A percentile compares a stretch with the other conserved stretches of the same genome.
phyloP scores from a whole-genome alignment of 2,888 invertebrate species.

The Scelioninae gen. 1 region DNA sequence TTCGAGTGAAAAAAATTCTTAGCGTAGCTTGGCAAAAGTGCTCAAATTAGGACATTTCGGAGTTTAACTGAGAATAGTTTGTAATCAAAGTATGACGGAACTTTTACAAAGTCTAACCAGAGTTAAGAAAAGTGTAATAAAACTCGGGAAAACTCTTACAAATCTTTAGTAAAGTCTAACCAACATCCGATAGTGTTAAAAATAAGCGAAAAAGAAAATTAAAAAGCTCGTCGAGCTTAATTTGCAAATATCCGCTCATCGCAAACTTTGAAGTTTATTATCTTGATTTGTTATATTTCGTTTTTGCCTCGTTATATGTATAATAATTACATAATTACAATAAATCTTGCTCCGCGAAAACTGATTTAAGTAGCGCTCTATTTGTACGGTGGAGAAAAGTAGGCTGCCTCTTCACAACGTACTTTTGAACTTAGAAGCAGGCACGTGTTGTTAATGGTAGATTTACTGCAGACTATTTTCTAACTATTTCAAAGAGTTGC shows the following conservation, averaged over 20 bases:
- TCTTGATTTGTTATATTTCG: neutral
- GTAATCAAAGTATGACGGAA: conserved; percentile 43
- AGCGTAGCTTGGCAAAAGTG: conserved; percentile 1
- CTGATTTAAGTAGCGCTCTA: conserved; percentile 28
- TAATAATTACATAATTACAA: conserved; percentile 20
- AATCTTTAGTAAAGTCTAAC: conserved; percentile 38
- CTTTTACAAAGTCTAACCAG: conserved; percentile 44
- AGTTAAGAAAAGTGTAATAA: conserved; percentile 55
- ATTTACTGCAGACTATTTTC: conserved; percentile 59
- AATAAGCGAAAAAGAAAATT: conserved; percentile 8
- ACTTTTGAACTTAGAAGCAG: conserved; percentile 50
- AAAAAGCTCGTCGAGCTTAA: conserved; percentile 8
- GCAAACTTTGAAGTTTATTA: conserved; percentile 21
- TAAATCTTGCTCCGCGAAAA: conserved; percentile 20
- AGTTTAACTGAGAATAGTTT: conserved; percentile 46
- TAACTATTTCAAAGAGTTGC: conserved; percentile 57
- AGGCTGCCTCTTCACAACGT: conserved; percentile 12
- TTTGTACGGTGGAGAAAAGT: conserved; percentile 32
- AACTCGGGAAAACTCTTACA: conserved; percentile 47
- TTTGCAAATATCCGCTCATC: conserved; percentile 18
- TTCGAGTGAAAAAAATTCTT: conserved; percentile 2
- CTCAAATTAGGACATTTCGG: conserved; percentile 15
- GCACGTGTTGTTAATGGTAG: conserved; percentile 44
- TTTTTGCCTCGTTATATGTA: conserved; percentile 20
- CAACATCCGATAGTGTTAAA: conserved; percentile 2